Evolutionary conservation across 2,888 invertebrate species (phyloP).

Genomic region (Troilus luridus): DNA sequence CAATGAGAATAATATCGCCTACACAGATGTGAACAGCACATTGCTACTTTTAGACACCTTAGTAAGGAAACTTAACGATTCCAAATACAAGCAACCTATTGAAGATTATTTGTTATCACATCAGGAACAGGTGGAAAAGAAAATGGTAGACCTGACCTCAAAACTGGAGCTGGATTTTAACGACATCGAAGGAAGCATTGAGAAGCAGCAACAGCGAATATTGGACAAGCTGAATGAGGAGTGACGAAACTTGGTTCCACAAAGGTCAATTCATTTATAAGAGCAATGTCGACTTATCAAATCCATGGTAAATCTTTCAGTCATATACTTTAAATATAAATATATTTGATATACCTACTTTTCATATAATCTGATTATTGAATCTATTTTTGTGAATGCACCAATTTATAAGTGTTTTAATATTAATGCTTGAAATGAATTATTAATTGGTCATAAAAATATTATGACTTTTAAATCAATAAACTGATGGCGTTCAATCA

Average conservation of each 20-base stretch:
- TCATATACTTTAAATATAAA: too few species aligned
- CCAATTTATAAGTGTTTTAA: too few species aligned
- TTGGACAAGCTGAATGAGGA: not conserved
- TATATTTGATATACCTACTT: too few species aligned
- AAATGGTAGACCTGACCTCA: not conserved
- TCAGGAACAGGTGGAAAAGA: not conserved
- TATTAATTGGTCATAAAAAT: too few species aligned
- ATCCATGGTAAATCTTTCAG: too few species aligned
- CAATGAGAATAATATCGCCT: not conserved
- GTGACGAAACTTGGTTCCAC: not conserved
- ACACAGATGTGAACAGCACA: not conserved
- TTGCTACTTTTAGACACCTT: not conserved
- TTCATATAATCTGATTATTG: too few species aligned
- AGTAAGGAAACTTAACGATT: not conserved
- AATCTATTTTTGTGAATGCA: too few species aligned
- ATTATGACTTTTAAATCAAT: too few species aligned
- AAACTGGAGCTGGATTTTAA: not conserved
- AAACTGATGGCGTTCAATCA: too few species aligned
- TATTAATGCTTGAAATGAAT: too few species aligned
- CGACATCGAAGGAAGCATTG: not conserved
- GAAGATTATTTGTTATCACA: not conserved
- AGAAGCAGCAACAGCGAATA: not conserved
- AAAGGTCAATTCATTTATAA: too few species aligned
- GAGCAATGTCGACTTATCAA: too few species aligned
- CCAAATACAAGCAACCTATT: not conserved